Base-by-base conservation (phyloP, 1,140 invertebrate species). In the Drosophila parabipectinata region DNA sequence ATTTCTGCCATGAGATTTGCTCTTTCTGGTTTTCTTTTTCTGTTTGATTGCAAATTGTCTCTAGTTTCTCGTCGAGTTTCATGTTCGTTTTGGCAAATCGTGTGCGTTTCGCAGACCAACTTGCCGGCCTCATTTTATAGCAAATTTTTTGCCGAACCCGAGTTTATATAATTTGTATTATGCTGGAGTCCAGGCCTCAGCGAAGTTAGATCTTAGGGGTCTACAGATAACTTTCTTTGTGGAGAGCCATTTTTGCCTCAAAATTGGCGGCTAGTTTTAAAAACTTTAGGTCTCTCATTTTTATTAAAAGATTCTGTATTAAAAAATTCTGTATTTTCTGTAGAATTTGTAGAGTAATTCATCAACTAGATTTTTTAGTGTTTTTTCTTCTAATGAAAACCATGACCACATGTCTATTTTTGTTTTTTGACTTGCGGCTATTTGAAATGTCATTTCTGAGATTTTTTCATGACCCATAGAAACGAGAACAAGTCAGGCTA, bases 21-120 rank as follows among this genome's bases (percentile, higher is more conserved):
- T 79, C 58, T 83, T 85, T 87, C 78, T 85, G 73, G 69, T 87
- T 87, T 85, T 78, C 63, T 71, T 85, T 81, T 71, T 75, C 75
- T 58, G 63, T 74, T 59, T 78, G 66, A 88, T 87, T 87, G 83
- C 83, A 87, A 87, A 87, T 87, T 87, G 82, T 87, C 82, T 85
- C 81, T 88, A 72, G 82, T 72, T 78, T 68, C 14, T 18, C 52
- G 74, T 52, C 39, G 69, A 71, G 64, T 64, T 60, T 47, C 41
- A 53, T 55, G 72, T 61, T 61, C 62, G 47, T 44, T 75, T 75
- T 67, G 72, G 62, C 72, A 55, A 68, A 68, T 76, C 72, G 72
- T 68, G 60, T 75, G 72, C 59, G 72, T 73, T 64, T 79, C 63
- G 59, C 62, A 58, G 66, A 48, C 67, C 34, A 45, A 79, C 59